Base-by-base conservation (phyloP, 2,113 vertebrate genomes). In the Narcine bancroftii region DNA sequence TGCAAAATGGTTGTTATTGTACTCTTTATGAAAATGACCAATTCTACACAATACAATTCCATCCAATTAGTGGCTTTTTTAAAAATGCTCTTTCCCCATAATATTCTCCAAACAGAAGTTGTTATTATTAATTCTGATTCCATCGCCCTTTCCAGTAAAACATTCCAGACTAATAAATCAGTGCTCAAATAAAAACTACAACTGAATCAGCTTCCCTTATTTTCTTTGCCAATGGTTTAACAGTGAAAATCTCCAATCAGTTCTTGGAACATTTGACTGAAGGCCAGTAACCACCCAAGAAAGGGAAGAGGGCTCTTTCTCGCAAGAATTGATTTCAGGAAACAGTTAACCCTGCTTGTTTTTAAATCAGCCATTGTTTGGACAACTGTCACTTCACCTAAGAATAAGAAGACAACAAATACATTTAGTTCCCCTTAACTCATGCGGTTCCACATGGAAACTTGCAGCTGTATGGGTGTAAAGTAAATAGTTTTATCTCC, bases 261-360 rank as follows among this genome's bases (percentile, higher is more conserved):
- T 4, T 66, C 24, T 42, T 26, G 33, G 36, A 24, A 33, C 39
- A 6, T 6, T 89, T 66, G 89, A 11, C 87, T 3, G 2, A 10
- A 10, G 6, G 87, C 87, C 87, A 66, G n/a, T 42, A 36, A 65
- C 87, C 89, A 91, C 89, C 89, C 89, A 91, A 69, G 17, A 9
- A 26, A 6, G 47, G 33, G 65, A 2, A 33, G 3, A 91, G 3
- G 42, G 33, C 56, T 6, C 7, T 36, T 60, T 87, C 66, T 29
- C 39, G 17, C 11, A 69, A 69, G 65, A 42, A 89, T 2, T 33
- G 21, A 47, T 69, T 91, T 42, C 13, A 91, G 71, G 24, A 91
- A 39, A 45, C 39, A 10, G 39, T 45, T 69, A 36, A 39, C 63
- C 26, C 15, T 79, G 3, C 33, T 87, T 87, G 50, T n/a, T n/a